Evolutionary conservation across 1,140 invertebrate genomes (phyloP), one percentile per base, ranked within the genome.

Genomic region (Lysiphlebus fabarum): DNA sequence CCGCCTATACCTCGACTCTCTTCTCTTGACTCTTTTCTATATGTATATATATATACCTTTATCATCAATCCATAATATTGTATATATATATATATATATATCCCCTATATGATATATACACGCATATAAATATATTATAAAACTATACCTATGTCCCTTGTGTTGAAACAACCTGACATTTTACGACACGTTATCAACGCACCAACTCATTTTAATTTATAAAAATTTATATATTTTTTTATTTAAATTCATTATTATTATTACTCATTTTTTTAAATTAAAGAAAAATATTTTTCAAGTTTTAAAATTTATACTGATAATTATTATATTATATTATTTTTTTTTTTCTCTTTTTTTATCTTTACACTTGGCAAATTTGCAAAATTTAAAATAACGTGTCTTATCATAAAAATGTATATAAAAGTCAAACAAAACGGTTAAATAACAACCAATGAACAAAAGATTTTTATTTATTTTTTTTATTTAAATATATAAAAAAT

Each of bases 1-100:
- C 65, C 61, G 65, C 61, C 65, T 65, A n/a, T n/a, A 65, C 63
- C 58, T 60, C 51, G 53, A 50, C 58, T 10, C 45, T 38, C 37
- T 37, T 10, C 45, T 38, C 37, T 37, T 17, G 14, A 10, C 37
- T 44, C 33, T 47, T 26, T 54, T 36, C 41, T 56, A 55, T 49
- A 42, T 47, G 48, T 40, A 44, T 41, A 53, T n/a, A 26, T 40
- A 44, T 41, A 53, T n/a, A 26, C 51, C 36, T 7, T 26, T 26
- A 43, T 17, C 9, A 7, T 50, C 45, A 36, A 42, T 36, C 48
- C 11, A 9, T 9, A 38, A 51, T 9, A n/a, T n/a, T n/a, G n/a
- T n/a, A n/a, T n/a, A n/a, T n/a, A n/a, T n/a, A 14, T 11, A 6
- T 8, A 42, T 42, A 49, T 49, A 9, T 34, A 26, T 45, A 1